A percentile compares a stretch with the other conserved stretches of the same genome.
phyloP scores from a whole-genome alignment of 2,888 invertebrate species.

The Amaurobius ferox region DNA sequence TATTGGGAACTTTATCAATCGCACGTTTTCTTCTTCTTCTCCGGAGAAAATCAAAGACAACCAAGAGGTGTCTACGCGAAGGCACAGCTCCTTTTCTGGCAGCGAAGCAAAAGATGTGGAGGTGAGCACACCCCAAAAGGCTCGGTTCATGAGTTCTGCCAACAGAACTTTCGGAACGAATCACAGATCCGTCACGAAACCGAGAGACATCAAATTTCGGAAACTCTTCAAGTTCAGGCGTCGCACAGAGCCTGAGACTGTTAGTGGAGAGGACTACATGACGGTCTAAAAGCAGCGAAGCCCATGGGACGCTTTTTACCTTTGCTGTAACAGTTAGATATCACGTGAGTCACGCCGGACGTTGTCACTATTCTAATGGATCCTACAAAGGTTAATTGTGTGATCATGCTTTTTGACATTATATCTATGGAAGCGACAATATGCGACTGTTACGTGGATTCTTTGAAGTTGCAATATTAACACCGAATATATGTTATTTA shows the following conservation, averaged over 20 bases:
- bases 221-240: conserved; percentile 59
- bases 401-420: too few relatives aligned
- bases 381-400: too few relatives aligned
- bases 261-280: conserved; percentile 55
- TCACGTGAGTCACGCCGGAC: too few relatives aligned
- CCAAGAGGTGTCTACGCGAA: background rate
- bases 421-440: too few relatives aligned
- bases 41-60: conserved; percentile 52
- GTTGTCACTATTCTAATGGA: too few relatives aligned
- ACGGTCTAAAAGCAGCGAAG: conserved; percentile 42
- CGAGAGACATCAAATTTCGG: conserved; percentile 59
- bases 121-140: background rate
- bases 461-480: too few relatives aligned
- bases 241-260: conserved; percentile 42
- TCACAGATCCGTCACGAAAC: conserved; percentile 58
- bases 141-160: conserved; percentile 51
- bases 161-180: conserved; percentile 66
- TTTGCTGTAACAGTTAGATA: too few relatives aligned
- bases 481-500: too few relatives aligned
- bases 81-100: conserved; percentile 53
- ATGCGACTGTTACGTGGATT: too few relatives aligned
- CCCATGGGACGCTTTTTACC: too few relatives aligned
- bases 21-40: conserved; percentile 50
- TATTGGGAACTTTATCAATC: conserved; percentile 51
- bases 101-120: background rate